Base-by-base conservation (phyloP, 2,113 vertebrate species). In the Misgurnus anguillicaudatus region DNA sequence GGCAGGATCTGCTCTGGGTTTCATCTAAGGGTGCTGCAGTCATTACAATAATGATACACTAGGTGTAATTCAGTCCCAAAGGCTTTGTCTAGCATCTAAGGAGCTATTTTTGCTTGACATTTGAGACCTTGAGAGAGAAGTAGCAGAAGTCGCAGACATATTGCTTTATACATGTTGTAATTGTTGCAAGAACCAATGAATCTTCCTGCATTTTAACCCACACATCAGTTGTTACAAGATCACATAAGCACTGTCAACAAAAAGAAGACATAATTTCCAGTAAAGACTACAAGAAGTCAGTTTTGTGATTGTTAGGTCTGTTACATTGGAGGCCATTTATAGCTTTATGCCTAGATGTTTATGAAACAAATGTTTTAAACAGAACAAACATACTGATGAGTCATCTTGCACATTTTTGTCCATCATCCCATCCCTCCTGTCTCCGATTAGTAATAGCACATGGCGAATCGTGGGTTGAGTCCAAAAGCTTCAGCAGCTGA, bases 11-110 rank as follows among this genome's bases (percentile, higher is more conserved):
- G 31, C n/a, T 57, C 69, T 10, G 31, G 36, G 53, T 72, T 55
- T 72, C 31, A 58, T 72, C 53, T 72, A 21, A 41, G 47, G 47
- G 69, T 72, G 36, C 36, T 31, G 4, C 53, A 19, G 51, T 58
- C 31, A 72, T 72, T 72, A 72, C 69, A 58, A 58, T 72, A 72
- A 72, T 72, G 51, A 58, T 31, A 72, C 69, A 55, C 17, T 16
- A 58, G n/a, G 53, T 55, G 69, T 42, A 39, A 57, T 72, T 55
- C 19, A 58, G 69, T 58, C 69, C 69, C 69, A 57, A 39, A 72
- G 36, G 51, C 53, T 58, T 72, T 58, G 69, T 58, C 53, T 41
- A 57, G 31, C 38, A 72, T 62, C 60, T 36, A 62, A 36, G 13
- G 24, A 62, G 69, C 69, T 72, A 72, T 58, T 72, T 58, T 72